A percentile compares a stretch with the other conserved stretches of the same genome.
Evolutionary conservation across 2,797 vertebrate genomes (phyloP).

Genomic region (Chiloscyllium punctatum): DNA sequence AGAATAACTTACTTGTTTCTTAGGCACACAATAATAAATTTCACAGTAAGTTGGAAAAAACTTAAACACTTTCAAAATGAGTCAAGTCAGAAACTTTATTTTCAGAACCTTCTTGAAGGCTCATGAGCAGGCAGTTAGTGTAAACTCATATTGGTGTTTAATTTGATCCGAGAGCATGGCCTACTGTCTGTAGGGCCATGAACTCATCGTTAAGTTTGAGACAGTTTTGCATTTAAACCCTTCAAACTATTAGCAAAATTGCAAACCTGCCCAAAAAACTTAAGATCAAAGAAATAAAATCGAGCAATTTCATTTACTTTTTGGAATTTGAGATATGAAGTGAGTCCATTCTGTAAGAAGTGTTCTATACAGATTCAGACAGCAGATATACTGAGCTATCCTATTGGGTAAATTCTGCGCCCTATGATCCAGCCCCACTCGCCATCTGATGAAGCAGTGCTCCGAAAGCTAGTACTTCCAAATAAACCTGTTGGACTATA

Average conservation of each 20-base stretch:
- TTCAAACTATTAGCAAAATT: not conserved
- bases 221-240: not conserved
- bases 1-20: not conserved
- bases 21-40: no score
- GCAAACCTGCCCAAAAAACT: not conserved
- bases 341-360: not conserved
- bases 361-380: no score
- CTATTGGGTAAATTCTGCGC: not conserved
- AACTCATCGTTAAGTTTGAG: not conserved
- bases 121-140: not conserved
- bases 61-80: not conserved
- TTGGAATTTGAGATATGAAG: not conserved
- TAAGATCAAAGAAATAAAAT: not conserved
- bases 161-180: not conserved
- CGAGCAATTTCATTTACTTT: not conserved
- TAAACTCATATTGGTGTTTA: not conserved
- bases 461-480: no score
- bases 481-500: no score
- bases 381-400: not conserved
- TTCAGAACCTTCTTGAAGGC: not conserved
- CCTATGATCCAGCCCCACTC: no score
- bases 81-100: not conserved
- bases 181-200: not conserved
- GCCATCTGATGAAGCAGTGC: no score
- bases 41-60: not conserved